Conservation (phyloP, 2,113 vertebrate genomes). For the Passerina amoena region DNA sequence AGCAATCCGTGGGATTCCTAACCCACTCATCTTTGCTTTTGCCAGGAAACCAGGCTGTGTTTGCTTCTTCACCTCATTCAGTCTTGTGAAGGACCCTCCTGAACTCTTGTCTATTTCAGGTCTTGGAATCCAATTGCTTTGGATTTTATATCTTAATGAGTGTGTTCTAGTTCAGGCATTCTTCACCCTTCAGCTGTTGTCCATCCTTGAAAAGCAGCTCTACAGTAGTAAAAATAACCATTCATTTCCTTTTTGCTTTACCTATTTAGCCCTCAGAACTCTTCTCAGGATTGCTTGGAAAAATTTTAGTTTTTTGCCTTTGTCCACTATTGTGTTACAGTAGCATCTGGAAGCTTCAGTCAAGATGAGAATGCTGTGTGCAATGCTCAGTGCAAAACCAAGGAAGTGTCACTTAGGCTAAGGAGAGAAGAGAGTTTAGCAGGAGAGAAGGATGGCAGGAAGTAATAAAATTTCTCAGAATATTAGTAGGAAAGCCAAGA, state of each 20-base stretch:
- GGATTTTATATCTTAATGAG: slow-evolving; percentile 7
- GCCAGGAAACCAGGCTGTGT: background rate
- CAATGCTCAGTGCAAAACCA: background rate
- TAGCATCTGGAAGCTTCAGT: background rate
- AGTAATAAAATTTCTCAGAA: background rate
- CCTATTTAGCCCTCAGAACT: background rate
- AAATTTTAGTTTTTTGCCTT: background rate
- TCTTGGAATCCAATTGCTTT: background rate
- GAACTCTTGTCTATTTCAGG: background rate
- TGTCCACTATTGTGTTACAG: background rate
- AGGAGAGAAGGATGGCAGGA: background rate
- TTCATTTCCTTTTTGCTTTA: background rate
- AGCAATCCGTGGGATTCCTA: background rate
- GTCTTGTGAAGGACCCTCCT: background rate
- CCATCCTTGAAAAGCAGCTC: background rate
- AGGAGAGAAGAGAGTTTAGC: background rate
- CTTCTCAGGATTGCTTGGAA: background rate
- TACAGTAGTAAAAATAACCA: background rate
- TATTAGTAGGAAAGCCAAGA: background rate
- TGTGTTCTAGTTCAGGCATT: background rate
- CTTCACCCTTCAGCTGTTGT: background rate
- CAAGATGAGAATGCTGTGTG: background rate
- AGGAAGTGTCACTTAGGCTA: background rate
- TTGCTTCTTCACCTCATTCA: background rate
- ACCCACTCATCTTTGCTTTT: background rate